Percentiles rank a stretch among this genome's conserved stretches.
phyloP scores from a whole-genome alignment of 1,140 invertebrate species.

The Drosophila rhopaloa region DNA sequence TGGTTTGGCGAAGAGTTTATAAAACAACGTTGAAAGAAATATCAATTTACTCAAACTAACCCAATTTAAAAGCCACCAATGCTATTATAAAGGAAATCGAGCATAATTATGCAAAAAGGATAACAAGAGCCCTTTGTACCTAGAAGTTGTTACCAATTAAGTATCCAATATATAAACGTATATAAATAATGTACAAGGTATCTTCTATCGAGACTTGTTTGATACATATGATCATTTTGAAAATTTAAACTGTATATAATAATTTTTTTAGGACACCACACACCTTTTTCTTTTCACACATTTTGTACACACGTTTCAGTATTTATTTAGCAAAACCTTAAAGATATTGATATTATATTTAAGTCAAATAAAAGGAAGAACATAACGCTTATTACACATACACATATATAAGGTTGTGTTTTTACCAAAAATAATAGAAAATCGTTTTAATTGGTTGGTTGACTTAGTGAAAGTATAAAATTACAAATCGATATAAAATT shows the following conservation, averaged over 20 bases:
- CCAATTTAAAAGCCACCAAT: conserved; percentile 33
- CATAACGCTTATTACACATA: conserved; percentile 79
- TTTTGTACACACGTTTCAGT: conserved; percentile 79
- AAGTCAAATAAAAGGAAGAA: conserved; percentile 77
- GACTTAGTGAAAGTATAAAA: too few species aligned
- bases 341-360: conserved; percentile 72
- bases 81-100: conserved; percentile 44
- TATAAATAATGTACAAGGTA: conserved; percentile 39
- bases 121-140: conserved; percentile 63
- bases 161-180: conserved; percentile 55
- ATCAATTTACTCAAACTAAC: conserved; percentile 48
- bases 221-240: conserved; percentile 57
- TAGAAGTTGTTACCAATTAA: conserved; percentile 75
- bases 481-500: too few species aligned
- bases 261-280: conserved; percentile 50
- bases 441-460: conserved; percentile 3
- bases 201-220: conserved; percentile 39
- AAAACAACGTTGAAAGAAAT: conserved; percentile 72
- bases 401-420: conserved; percentile 66
- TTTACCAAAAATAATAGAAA: conserved; percentile 57
- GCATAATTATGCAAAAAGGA: conserved; percentile 33
- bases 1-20: conserved; percentile 76
- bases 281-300: conserved; percentile 48
- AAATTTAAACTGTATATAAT: conserved; percentile 68
- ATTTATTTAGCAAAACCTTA: conserved; percentile 75